These are phyloP conservation scores for Rhadina sibilatrix DNA, from an alignment of 2,113 vertebrate genomes.

Conservation along the genomic window DNA sequence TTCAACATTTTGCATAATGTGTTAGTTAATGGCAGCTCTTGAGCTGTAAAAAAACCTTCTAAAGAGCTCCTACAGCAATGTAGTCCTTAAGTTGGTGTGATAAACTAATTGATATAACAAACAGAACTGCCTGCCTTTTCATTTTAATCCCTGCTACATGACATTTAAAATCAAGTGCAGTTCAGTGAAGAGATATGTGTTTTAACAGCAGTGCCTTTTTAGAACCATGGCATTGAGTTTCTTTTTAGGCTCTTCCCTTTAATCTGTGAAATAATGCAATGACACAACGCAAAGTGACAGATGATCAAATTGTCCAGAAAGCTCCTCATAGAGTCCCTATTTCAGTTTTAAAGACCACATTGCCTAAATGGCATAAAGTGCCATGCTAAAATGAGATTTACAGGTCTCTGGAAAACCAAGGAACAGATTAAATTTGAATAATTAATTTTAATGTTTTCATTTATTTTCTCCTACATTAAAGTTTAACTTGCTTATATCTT, in stretches of 20 bases:
- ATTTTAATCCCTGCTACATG: background rate
- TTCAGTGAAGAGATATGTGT: background rate
- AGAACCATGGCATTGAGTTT: background rate
- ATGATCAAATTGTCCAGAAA: slow-evolving; percentile 30
- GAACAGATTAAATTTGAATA: slow-evolving; percentile 75
- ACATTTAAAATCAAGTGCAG: background rate
- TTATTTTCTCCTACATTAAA: slow-evolving; percentile 67
- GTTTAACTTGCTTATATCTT: slow-evolving; percentile 68
- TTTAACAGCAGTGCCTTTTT: background rate
- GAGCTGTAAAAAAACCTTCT: background rate
- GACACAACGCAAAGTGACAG: background rate
- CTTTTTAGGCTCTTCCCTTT: background rate
- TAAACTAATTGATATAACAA: background rate
- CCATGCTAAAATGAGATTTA: slow-evolving; percentile 42
- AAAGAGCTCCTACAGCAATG: background rate
- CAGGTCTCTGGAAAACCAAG: slow-evolving; percentile 46
- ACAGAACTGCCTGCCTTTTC: background rate
- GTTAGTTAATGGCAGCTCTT: background rate
- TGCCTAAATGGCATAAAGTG: slow-evolving; percentile 46
- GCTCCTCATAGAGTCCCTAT: background rate
- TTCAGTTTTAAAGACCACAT: slow-evolving; percentile 47
- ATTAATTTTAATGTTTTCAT: slow-evolving; percentile 78
- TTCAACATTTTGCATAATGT: background rate
- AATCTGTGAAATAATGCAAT: background rate
- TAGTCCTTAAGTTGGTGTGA: background rate